Evolutionary conservation across 1,140 invertebrate species (phyloP), one percentile per base, ranked within the genome.

Genomic region (Drosophila sp.): DNA sequence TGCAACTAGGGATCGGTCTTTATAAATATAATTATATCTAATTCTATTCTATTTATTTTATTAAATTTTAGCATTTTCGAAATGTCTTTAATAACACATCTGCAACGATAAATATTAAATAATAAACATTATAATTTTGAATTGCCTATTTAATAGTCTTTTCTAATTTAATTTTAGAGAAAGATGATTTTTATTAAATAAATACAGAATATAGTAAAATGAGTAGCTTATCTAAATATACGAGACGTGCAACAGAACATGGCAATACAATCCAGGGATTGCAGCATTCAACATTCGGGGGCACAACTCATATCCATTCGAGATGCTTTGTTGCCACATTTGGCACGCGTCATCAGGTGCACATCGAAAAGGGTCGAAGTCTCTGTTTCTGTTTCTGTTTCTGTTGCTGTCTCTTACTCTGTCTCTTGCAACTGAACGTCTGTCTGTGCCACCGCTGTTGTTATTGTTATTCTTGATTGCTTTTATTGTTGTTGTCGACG

Each of bases 341-440:
- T 86, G 81, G 81, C 81, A 86, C 82, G 82, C 78, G 82, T 78
- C 82, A 72, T 78, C 81, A 86, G 82, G 78, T 87, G 82, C 82
- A 56, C 18, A 32, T 9, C 7, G 4, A 16, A 13, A 56, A 25
- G 51, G 32, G 50, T 18, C 29, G 14, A 11, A 41, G 64, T 4
- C 18, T 53, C 48, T 46, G 41, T 41, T 40, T 41, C 58, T 7
- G 29, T 51, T 62, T 64, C 58, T 50, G 65, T 66, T 69, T 81
- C 38, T 9, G 27, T 38, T 43, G 16, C 53, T 56, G 41, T 76
- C 34, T 53, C 32, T 34, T 36, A 7, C 8, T 46, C 38, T 56
- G 62, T 8, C 0, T 16, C 34, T 53, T 21, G 57, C 38, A 21
- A 9, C 13, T 38, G 53, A 27, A 53, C 46, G n/a, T 53, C 32